Evolutionary conservation across 2,888 invertebrate species (phyloP).

Genomic region (Ashinkailepas kermadecensis): DNA sequence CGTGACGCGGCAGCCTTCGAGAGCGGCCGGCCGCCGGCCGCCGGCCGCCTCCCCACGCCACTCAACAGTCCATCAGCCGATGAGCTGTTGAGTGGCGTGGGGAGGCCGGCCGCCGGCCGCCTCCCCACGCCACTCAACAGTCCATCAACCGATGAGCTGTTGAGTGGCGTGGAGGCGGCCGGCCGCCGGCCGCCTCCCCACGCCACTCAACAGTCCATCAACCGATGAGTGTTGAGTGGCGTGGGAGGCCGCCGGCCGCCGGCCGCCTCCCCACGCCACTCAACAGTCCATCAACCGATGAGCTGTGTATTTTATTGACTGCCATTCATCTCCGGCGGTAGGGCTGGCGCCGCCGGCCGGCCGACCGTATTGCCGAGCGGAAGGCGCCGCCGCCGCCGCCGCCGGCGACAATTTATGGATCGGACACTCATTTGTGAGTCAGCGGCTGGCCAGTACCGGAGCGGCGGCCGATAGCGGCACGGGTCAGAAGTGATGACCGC

Average conservation of each 20-base stretch:
- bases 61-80: conserved; percentile 2
- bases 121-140: background rate
- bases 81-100: too few relatives aligned
- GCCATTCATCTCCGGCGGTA: background rate
- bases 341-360: background rate
- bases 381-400: background rate
- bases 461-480: background rate
- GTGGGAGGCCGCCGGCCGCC: too few relatives aligned
- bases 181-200: too few relatives aligned
- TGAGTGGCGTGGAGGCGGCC: too few relatives aligned
- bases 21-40: background rate
- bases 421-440: background rate
- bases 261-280: too few relatives aligned
- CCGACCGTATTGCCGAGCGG: background rate
- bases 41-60: background rate
- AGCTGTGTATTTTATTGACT: background rate
- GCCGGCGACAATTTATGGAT: background rate
- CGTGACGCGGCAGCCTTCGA: background rate
- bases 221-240: too few relatives aligned
- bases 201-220: background rate
- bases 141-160: conserved; percentile 10
- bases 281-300: conserved; percentile 10
- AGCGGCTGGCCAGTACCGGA: background rate
- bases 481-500: background rate
- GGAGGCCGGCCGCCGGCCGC: too few relatives aligned